Percentiles rank a stretch among this genome's conserved stretches.
phyloP scores from a whole-genome alignment of 2,888 invertebrate species.

The Hydroisotoma schaefferi region DNA sequence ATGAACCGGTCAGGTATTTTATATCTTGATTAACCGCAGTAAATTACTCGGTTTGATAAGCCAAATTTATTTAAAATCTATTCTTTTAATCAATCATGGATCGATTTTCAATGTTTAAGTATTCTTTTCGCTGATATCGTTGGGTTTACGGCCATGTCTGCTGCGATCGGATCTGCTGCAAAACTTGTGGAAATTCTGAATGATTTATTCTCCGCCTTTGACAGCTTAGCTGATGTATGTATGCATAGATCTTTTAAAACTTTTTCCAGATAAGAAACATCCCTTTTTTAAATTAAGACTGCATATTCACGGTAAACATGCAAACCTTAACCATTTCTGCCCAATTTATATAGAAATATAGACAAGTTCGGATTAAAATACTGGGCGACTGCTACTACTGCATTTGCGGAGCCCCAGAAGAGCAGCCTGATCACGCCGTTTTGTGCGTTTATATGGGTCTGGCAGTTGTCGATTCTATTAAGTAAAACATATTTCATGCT shows the following conservation, averaged over 20 bases:
- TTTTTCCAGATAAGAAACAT: no score
- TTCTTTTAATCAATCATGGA: no score
- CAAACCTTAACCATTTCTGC: no score
- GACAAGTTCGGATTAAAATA: slow-evolving; percentile 89
- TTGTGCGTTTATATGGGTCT: slow-evolving; percentile 92
- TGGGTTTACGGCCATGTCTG: slow-evolving; percentile 80
- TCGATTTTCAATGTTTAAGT: no score
- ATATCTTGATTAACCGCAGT: no score
- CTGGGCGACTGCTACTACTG: slow-evolving; percentile 96
- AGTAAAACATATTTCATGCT: slow-evolving; percentile 62
- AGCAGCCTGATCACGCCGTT: slow-evolving; percentile 84
- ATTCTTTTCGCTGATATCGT: slow-evolving; percentile 96
- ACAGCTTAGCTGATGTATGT: slow-evolving; percentile 54
- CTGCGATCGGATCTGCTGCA: slow-evolving; percentile 53
- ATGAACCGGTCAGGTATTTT: slow-evolving; percentile 54
- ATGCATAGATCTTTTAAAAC: background rate
- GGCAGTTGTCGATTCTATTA: slow-evolving; percentile 93
- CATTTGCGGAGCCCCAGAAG: slow-evolving; percentile 88
- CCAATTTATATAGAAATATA: slow-evolving; percentile 82
- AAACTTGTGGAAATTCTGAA: slow-evolving; percentile 56
- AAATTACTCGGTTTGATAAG: background rate
- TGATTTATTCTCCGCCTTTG: slow-evolving; percentile 56
- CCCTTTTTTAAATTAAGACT: no score
- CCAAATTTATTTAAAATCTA: no score
- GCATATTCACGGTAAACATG: no score